Percentiles rank a stretch among this genome's conserved stretches.
These are phyloP conservation scores for Drosophila serrata DNA, from an alignment of 1,140 invertebrate genomes.

Conservation along the genomic window DNA sequence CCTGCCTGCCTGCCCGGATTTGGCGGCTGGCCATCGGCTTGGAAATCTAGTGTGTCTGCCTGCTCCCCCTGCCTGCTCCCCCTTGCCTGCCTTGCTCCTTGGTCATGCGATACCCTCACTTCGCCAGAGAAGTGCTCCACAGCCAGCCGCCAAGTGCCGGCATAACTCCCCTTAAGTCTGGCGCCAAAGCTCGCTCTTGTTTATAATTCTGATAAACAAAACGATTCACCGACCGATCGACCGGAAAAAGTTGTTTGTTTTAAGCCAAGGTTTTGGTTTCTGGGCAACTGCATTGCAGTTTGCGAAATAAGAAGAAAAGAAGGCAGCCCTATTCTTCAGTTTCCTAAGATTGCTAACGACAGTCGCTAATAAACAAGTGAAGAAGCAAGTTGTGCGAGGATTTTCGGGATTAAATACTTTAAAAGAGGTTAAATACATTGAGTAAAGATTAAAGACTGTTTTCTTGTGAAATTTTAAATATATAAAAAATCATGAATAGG, in stretches of 20 bases:
- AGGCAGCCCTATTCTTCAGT: neutral
- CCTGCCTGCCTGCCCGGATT: neutral
- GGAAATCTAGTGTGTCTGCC: neutral
- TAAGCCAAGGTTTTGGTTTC: neutral
- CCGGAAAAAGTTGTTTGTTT: constrained; percentile 14
- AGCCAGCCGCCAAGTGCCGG: constrained; percentile 1
- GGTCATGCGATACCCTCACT: constrained; percentile 37
- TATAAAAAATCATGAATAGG: neutral
- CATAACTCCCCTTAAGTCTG: neutral
- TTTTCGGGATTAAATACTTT: neutral
- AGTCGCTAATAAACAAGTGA: constrained; percentile 15
- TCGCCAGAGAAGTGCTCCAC: constrained; percentile 8
- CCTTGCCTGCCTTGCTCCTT: neutral
- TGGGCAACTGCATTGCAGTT: neutral
- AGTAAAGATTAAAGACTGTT: neutral
- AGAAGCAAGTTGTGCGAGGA: constrained; percentile 1
- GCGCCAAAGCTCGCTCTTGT: neutral
- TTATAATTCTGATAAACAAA: constrained; percentile 23
- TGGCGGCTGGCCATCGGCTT: constrained; percentile 11
- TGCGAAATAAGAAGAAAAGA: neutral
- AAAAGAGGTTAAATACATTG: neutral
- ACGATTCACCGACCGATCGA: neutral
- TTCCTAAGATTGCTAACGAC: neutral
- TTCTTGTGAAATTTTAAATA: neutral
- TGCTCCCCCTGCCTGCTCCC: too few species aligned